A percentile compares a stretch with the other conserved stretches of the same genome.
Evolutionary conservation across 1,140 invertebrate species (phyloP).

Genomic region (Drosophila pseudoananassae): DNA sequence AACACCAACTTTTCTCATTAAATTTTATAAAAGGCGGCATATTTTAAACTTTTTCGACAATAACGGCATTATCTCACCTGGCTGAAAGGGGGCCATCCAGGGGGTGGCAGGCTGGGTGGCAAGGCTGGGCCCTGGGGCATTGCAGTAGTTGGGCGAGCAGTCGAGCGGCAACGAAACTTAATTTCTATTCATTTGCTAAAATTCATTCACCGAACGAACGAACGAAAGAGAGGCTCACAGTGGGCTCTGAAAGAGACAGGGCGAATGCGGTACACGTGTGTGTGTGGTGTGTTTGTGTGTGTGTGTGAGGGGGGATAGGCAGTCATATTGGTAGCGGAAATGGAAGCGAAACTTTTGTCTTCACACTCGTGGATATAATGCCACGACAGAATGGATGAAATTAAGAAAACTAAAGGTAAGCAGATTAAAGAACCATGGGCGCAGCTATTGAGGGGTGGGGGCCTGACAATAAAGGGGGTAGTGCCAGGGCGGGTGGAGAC

Average conservation of each 20-base stretch:
- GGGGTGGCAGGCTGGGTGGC: not conserved
- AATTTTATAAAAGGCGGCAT: slow-evolving; percentile 82
- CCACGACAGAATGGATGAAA: slow-evolving; percentile 76
- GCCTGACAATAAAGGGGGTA: not conserved
- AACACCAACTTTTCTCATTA: slow-evolving; percentile 81
- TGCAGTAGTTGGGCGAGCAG: slow-evolving; percentile 71
- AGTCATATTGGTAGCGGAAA: slow-evolving; percentile 80
- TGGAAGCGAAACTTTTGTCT: slow-evolving; percentile 80
- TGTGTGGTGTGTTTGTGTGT: not conserved
- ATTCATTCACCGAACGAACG: slow-evolving; percentile 55
- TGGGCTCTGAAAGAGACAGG: too few species aligned
- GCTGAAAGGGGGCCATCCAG: not conserved
- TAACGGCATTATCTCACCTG: slow-evolving; percentile 78
- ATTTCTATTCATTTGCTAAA: slow-evolving; percentile 82
- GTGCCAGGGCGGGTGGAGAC: slow-evolving; percentile 5
- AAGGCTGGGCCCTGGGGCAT: slow-evolving; percentile 25
- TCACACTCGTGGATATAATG: slow-evolving; percentile 74
- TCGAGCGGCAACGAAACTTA: slow-evolving; percentile 78
- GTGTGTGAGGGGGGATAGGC: slow-evolving; percentile 13
- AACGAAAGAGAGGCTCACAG: not conserved
- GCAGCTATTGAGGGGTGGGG: not conserved
- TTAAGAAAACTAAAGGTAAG: slow-evolving; percentile 82
- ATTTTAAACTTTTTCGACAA: slow-evolving; percentile 82
- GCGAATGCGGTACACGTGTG: too few species aligned
- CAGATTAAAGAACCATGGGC: slow-evolving; percentile 70